Conservation (phyloP, 2,113 vertebrate species). For the Montifringilla adamsi region DNA sequence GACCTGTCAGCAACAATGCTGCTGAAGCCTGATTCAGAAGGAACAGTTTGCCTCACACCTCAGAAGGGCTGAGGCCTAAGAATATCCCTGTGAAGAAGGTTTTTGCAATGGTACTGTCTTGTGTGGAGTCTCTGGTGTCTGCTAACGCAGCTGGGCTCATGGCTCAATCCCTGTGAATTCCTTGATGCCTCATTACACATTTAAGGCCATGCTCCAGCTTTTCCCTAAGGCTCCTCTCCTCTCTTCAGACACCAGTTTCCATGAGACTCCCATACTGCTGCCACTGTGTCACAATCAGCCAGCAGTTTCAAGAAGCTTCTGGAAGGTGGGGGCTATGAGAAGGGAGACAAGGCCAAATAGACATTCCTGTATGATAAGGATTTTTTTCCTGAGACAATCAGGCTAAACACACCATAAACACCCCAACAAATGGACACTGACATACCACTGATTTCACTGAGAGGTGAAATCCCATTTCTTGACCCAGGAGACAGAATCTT, state of each 20-base stretch:
- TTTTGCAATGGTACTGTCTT: not conserved
- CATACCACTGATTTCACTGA: not conserved
- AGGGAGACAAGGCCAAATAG: not conserved
- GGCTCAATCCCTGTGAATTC: not conserved
- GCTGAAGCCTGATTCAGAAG: not conserved
- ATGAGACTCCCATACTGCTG: not conserved
- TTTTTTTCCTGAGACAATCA: not conserved
- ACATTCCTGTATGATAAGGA: not conserved
- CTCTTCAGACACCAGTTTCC: not conserved
- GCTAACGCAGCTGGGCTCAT: not conserved
- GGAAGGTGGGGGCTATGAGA: not conserved
- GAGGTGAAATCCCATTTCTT: not conserved
- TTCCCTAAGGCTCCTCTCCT: not conserved
- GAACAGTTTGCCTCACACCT: not conserved
- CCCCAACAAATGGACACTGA: not conserved
- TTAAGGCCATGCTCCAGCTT: not conserved
- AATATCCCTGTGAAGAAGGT: not conserved
- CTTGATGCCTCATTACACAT: not conserved
- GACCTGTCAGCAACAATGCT: rapidly evolving
- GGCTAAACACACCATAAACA: not conserved
- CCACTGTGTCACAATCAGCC: not conserved
- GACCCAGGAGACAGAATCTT: not conserved
- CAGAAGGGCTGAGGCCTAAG: not conserved
- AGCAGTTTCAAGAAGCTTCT: not conserved
- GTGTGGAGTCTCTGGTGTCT: not conserved